Evolutionary conservation across 2,797 vertebrate species (phyloP).

Genomic region (Ceryle rudis): DNA sequence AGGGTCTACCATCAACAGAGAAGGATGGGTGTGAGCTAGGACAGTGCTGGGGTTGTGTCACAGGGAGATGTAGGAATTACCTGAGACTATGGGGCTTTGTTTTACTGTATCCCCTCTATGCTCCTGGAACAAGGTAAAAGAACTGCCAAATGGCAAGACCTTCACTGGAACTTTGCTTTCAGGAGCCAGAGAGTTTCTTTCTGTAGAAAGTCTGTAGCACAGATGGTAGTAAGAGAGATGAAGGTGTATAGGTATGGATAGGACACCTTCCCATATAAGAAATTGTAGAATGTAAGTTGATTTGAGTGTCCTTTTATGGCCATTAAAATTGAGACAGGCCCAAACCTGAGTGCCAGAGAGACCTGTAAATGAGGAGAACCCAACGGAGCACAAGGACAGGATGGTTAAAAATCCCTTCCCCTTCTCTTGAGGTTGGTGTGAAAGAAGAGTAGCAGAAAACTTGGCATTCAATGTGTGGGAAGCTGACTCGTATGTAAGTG

Average conservation of each 20-base stretch:
- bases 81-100: background rate
- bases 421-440: background rate
- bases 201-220: background rate
- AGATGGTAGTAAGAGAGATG: background rate
- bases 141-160: background rate
- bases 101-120: background rate
- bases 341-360: background rate
- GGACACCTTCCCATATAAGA: background rate
- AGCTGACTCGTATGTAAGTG: background rate
- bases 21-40: background rate
- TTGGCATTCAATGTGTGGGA: slow-evolving; percentile 13
- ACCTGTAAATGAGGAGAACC: background rate
- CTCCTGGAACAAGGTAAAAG: background rate
- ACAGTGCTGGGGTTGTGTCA: background rate
- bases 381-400: background rate
- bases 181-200: background rate
- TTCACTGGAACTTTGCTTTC: background rate
- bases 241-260: background rate
- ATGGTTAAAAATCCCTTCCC: background rate
- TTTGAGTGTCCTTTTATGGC: background rate
- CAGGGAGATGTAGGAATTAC: background rate
- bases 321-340: background rate
- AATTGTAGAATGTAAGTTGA: background rate
- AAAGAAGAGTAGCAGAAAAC: background rate
- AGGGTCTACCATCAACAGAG: background rate